Conservation (phyloP, 2,113 vertebrate genomes). For the Chaetura pelagica region DNA sequence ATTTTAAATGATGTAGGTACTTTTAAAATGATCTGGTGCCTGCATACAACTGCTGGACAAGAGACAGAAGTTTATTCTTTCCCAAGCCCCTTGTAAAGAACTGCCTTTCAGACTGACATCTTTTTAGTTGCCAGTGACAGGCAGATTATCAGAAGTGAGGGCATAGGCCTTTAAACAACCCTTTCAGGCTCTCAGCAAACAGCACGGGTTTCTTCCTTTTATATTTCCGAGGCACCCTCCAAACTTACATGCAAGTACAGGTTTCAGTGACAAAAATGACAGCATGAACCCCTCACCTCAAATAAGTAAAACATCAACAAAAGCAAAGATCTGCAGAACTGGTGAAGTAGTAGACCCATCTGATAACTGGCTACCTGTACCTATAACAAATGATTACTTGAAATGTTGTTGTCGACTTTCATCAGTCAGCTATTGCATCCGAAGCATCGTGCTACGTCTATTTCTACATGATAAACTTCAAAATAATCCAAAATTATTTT, state of each 20-base stretch:
- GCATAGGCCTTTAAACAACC: accelerated
- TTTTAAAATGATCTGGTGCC: background rate
- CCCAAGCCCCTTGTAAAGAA: background rate
- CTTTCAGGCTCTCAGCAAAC: background rate
- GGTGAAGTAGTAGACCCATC: background rate
- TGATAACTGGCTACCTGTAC: background rate
- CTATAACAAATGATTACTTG: background rate
- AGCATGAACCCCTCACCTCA: background rate
- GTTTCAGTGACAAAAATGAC: background rate
- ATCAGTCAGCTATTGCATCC: background rate
- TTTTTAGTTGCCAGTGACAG: background rate
- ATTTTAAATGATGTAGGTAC: background rate
- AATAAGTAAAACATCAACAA: background rate
- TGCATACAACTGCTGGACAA: background rate
- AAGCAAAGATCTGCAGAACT: background rate
- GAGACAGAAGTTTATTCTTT: background rate
- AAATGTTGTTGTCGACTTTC: background rate
- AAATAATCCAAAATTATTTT: background rate
- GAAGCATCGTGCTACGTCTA: background rate
- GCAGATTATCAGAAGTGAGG: background rate
- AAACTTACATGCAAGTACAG: background rate
- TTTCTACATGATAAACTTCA: background rate
- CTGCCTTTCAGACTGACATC: background rate
- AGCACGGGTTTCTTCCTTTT: background rate
- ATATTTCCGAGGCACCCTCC: background rate